Conservation (phyloP, 2,113 vertebrate species). For the Prietella phreatophila region DNA sequence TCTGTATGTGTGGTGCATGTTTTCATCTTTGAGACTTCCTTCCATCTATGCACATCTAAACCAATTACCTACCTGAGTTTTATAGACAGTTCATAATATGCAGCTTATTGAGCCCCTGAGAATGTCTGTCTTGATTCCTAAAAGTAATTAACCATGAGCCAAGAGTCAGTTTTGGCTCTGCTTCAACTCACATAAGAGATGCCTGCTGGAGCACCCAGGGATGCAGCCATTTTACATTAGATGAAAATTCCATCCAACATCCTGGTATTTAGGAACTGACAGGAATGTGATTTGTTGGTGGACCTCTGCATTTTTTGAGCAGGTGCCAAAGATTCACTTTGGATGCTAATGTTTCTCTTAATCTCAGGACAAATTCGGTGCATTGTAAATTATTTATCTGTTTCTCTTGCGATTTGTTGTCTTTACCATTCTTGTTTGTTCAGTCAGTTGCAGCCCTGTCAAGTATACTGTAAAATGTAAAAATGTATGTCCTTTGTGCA, state of each 20-base stretch:
- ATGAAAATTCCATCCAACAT: slow-evolving; percentile 71
- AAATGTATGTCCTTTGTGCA: background rate
- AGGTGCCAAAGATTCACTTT: slow-evolving; percentile 65
- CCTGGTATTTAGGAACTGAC: slow-evolving; percentile 71
- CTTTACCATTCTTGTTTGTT: slow-evolving; percentile 1
- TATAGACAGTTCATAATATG: slow-evolving; percentile 73
- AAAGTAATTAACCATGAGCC: slow-evolving; percentile 76
- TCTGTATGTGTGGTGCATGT: background rate
- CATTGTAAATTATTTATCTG: slow-evolving; percentile 46
- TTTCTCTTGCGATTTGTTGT: slow-evolving; percentile 25
- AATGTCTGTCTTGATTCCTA: slow-evolving; percentile 67
- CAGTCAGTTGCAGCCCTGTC: slow-evolving; percentile 39
- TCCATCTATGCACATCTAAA: slow-evolving; percentile 54
- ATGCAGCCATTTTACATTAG: slow-evolving; percentile 69
- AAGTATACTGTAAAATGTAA: background rate
- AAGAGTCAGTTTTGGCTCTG: slow-evolving; percentile 70
- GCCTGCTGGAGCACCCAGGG: slow-evolving; percentile 50
- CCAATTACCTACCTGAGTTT: slow-evolving; percentile 71
- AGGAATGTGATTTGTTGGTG: slow-evolving; percentile 68
- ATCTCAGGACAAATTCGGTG: slow-evolving; percentile 34
- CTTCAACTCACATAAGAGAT: slow-evolving; percentile 68
- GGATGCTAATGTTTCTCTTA: slow-evolving; percentile 48
- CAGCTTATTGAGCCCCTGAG: slow-evolving; percentile 73
- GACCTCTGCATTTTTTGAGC: slow-evolving; percentile 51
- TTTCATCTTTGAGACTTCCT: slow-evolving; percentile 18